Evolutionary conservation across 2,888 invertebrate species (phyloP).

Genomic region (Odontomyia ornata): DNA sequence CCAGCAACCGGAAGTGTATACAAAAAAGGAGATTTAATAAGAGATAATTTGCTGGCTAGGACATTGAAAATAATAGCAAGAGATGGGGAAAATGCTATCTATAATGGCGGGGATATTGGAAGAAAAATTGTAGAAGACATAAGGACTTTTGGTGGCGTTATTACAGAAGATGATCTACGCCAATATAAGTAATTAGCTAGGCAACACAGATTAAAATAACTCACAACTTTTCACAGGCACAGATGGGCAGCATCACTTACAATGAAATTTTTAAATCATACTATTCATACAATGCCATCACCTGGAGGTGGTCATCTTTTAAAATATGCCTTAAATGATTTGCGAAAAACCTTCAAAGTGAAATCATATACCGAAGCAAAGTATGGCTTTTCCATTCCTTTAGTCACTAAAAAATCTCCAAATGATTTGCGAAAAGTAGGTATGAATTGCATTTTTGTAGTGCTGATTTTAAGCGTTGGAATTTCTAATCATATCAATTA

Average conservation of each 20-base stretch:
- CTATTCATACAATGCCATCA: neutral
- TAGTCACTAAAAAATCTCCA: too few relatives aligned
- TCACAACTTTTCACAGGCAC: neutral
- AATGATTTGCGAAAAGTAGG: too few relatives aligned
- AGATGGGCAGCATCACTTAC: neutral
- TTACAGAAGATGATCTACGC: neutral
- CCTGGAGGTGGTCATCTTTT: neutral
- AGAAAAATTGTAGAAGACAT: conserved; percentile 11
- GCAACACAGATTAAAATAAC: neutral
- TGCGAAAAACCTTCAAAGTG: too few relatives aligned
- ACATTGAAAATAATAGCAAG: conserved; percentile 7
- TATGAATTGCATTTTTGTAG: too few relatives aligned
- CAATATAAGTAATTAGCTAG: neutral
- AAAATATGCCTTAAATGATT: too few relatives aligned
- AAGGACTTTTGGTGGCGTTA: conserved; percentile 1
- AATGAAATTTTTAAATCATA: neutral
- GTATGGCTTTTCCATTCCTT: too few relatives aligned
- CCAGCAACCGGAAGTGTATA: neutral
- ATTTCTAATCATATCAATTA: too few relatives aligned
- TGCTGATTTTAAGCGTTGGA: too few relatives aligned
- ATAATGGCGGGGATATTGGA: conserved; percentile 16
- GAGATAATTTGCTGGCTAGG: neutral
- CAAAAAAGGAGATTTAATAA: neutral
- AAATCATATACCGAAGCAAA: too few relatives aligned
- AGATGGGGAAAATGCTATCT: neutral